Percentiles rank a stretch among this genome's conserved stretches.
phyloP scores from a whole-genome alignment of 2,113 vertebrate species.

The Corythornis cristatus region DNA sequence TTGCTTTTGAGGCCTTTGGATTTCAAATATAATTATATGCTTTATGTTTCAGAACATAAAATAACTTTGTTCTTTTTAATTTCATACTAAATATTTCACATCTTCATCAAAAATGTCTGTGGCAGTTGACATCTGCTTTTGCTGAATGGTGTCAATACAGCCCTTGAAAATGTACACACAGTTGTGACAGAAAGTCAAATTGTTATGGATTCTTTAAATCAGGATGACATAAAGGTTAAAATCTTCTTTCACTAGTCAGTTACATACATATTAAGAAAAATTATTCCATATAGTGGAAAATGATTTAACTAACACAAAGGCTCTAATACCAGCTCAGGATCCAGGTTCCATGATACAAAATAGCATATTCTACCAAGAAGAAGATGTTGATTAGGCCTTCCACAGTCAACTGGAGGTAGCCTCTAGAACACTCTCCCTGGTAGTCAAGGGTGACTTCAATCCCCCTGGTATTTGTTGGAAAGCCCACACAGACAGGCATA shows the following conservation, averaged over 20 bases:
- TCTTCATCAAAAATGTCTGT: background rate
- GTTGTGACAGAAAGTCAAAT: background rate
- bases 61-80: background rate
- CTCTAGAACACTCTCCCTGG: too few species aligned
- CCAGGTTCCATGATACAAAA: background rate
- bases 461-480: too few species aligned
- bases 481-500: too few species aligned
- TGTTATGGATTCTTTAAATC: background rate
- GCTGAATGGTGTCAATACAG: fast-evolving
- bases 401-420: too few species aligned
- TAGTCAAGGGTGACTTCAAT: too few species aligned
- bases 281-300: background rate
- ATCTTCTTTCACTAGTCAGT: background rate
- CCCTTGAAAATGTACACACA: background rate
- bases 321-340: background rate
- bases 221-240: background rate
- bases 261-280: background rate
- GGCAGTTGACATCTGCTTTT: background rate
- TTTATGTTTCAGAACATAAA: background rate
- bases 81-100: background rate
- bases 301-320: background rate
- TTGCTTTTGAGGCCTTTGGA: background rate
- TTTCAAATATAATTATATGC: background rate
- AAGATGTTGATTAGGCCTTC: too few species aligned
- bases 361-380: background rate